A percentile compares a stretch with the other conserved stretches of the same genome.
Evolutionary conservation across 2,797 vertebrate genomes (phyloP).

Genomic region (Xyrichtys novacula): DNA sequence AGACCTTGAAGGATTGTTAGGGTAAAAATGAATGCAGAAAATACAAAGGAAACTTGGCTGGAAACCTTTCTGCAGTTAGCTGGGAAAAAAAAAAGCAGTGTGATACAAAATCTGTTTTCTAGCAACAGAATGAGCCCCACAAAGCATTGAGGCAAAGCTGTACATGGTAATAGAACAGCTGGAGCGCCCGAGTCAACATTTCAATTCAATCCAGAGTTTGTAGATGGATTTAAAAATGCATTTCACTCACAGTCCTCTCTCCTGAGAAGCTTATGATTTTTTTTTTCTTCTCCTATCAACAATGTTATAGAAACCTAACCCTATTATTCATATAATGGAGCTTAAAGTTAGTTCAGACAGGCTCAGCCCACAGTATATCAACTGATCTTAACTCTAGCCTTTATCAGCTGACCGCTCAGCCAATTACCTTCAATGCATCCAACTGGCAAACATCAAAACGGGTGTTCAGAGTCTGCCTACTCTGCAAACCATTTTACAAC

Average conservation of each 20-base stretch:
- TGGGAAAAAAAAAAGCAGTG: not conserved
- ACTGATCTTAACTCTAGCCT: no score
- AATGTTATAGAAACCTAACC: no score
- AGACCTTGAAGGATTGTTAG: not conserved
- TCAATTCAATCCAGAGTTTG: not conserved
- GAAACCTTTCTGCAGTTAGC: constrained; percentile 1
- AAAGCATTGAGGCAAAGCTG: not conserved
- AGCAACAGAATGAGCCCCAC: not conserved
- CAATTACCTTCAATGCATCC: no score
- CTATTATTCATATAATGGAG: no score
- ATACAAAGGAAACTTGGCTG: not conserved
- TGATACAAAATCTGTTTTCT: not conserved
- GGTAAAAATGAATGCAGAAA: not conserved
- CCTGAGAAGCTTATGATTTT: not conserved
- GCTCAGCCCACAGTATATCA: no score
- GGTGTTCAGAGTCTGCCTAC: no score
- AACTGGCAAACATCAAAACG: no score
- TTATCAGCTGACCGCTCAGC: no score
- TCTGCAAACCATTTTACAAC: no score
- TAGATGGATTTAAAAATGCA: constrained; percentile 2
- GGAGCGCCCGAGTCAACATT: not conserved
- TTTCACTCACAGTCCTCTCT: not conserved
- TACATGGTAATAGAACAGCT: not conserved
- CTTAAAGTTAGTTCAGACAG: no score
- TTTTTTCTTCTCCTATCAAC: no score